Conservation (phyloP, 2,113 vertebrate genomes). For the Crocuta crocuta region DNA sequence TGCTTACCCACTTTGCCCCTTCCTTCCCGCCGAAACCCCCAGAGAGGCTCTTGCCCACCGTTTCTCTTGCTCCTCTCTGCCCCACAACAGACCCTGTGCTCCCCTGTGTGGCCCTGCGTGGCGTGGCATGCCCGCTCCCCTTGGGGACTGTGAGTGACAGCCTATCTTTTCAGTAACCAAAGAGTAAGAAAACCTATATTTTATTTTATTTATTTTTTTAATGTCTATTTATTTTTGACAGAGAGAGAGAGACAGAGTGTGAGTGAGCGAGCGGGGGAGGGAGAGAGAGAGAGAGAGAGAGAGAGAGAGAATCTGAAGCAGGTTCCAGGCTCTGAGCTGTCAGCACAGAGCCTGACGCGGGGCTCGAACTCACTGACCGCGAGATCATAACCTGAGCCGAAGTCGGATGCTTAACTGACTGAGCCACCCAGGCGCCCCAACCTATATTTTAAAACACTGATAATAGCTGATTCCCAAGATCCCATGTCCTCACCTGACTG, state of each 20-base stretch:
- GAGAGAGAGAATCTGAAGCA: too few species aligned
- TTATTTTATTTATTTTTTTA: too few species aligned
- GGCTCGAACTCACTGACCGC: too few species aligned
- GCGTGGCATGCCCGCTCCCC: not conserved
- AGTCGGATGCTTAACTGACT: too few species aligned
- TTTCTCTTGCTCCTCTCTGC: not conserved
- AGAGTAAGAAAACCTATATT: not conserved
- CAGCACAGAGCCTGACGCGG: too few species aligned
- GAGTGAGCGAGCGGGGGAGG: too few species aligned
- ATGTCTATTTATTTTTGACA: too few species aligned
- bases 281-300: too few species aligned
- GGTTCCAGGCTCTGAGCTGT: too few species aligned
- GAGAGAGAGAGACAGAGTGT: too few species aligned
- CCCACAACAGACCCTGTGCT: rapidly evolving
- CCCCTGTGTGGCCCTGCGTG: not conserved
- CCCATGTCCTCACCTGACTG: rapidly evolving
- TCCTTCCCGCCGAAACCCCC: not conserved
- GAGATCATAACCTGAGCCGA: too few species aligned
- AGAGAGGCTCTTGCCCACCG: not conserved
- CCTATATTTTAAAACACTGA: not conserved
- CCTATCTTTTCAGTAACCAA: not conserved
- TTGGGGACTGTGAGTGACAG: not conserved
- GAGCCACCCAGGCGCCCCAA: not conserved
- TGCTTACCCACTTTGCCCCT: not conserved
- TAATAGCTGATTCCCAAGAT: not conserved